A percentile compares a stretch with the other conserved stretches of the same genome.
These are phyloP conservation scores for Pheosia gnoma DNA, from an alignment of 2,888 invertebrate genomes.

Conservation along the genomic window DNA sequence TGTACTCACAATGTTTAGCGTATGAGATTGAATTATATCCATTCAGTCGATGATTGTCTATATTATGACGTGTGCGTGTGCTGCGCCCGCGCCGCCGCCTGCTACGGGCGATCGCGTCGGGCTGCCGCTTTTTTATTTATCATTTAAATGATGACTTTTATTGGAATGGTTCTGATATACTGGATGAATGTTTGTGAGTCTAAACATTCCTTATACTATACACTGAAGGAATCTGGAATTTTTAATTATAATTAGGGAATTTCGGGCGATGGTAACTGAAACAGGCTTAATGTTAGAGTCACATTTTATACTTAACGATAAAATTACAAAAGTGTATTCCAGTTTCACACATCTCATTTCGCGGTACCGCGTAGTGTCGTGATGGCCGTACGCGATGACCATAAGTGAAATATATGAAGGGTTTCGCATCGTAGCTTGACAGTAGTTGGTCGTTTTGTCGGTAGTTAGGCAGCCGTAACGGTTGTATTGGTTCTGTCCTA, in stretches of 20 bases:
- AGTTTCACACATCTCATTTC: conserved; percentile 28
- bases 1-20: conserved; percentile 60
- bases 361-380: background rate
- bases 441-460: conserved; percentile 33
- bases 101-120: background rate
- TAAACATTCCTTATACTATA: conserved; percentile 2
- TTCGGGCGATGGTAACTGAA: conserved; percentile 59
- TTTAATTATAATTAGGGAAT: background rate
- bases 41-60: conserved; percentile 21
- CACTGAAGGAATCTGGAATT: background rate
- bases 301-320: conserved; percentile 7
- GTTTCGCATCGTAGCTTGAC: conserved; percentile 40
- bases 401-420: conserved; percentile 28
- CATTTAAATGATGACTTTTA: background rate
- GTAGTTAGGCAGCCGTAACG: conserved; percentile 25
- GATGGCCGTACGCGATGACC: conserved; percentile 28
- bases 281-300: conserved; percentile 58
- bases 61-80: background rate
- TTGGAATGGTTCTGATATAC: conserved; percentile 1
- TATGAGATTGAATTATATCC: conserved; percentile 22
- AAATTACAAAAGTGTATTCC: conserved; percentile 41
- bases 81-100: background rate
- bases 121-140: background rate
- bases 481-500: conserved; percentile 23
- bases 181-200: background rate